Evolutionary conservation across 2,888 invertebrate species (phyloP).

Genomic region (Drosophila hamatofila): DNA sequence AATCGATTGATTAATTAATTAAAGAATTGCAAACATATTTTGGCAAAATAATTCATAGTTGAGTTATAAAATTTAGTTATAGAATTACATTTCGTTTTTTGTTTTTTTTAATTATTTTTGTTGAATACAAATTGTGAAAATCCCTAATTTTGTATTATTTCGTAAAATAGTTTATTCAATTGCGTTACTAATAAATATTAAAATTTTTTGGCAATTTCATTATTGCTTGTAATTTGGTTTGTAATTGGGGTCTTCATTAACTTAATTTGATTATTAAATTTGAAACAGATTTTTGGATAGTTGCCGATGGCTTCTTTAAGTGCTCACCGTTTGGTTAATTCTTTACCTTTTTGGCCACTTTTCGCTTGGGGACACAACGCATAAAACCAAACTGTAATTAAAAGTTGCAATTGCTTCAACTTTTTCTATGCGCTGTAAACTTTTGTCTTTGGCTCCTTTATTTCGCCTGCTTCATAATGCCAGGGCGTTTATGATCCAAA

Average conservation of each 20-base stretch:
- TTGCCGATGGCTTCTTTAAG: conserved; percentile 7
- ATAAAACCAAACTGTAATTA: conserved; percentile 71
- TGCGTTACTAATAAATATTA: not conserved
- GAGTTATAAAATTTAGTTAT: conserved; percentile 5
- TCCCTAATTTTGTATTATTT: conserved; percentile 1
- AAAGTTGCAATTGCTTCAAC: conserved; percentile 70
- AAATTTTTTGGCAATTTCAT: not conserved
- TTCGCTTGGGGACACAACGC: conserved; percentile 23
- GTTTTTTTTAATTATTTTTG: not conserved
- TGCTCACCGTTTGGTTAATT: conserved; percentile 22
- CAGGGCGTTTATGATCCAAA: conserved; percentile 46
- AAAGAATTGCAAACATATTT: not conserved
- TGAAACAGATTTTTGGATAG: not conserved
- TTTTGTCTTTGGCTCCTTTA: conserved; percentile 59
- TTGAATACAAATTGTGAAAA: not conserved
- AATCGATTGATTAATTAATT: conserved; percentile 11
- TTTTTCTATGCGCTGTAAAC: conserved; percentile 72
- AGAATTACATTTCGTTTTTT: not conserved
- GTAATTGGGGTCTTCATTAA: not conserved
- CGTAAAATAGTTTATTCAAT: not conserved
- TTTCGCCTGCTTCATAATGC: conserved; percentile 45
- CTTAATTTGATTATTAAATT: not conserved
- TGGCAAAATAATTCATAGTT: not conserved
- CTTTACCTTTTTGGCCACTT: conserved; percentile 47
- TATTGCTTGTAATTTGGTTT: too few species aligned